phyloP scores from a whole-genome alignment of 2,888 invertebrate genomes.

The Nephrocerus scutellatus region DNA sequence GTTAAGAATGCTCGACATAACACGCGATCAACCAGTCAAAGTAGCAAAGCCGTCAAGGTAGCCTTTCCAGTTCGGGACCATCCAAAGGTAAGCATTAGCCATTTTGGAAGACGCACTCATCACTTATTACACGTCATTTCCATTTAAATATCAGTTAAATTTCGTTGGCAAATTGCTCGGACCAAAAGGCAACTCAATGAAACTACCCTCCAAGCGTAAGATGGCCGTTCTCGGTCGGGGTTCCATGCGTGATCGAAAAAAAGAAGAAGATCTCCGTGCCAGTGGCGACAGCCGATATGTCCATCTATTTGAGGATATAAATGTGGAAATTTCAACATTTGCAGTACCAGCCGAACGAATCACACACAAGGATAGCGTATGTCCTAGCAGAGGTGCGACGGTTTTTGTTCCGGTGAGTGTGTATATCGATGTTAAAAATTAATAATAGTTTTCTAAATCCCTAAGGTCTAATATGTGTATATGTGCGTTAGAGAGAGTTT shows the following conservation, averaged over 20 bases:
- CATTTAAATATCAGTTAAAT: conserved; percentile 70
- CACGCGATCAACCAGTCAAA: conserved; percentile 79
- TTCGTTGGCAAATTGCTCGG: conserved; percentile 92
- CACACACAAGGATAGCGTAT: conserved; percentile 78
- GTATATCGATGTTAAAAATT: no score
- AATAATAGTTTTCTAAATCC: neutral
- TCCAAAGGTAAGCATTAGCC: conserved; percentile 70
- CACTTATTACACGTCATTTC: no score
- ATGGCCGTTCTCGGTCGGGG: conserved; percentile 91
- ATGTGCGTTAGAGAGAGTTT: no score
- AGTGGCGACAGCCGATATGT: conserved; percentile 90
- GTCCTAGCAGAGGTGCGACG: conserved; percentile 73
- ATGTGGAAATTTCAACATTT: conserved; percentile 86
- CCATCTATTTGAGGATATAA: conserved; percentile 84
- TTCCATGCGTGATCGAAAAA: conserved; percentile 86
- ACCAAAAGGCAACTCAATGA: conserved; percentile 88
- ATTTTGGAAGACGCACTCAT: neutral
- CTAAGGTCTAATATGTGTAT: neutral
- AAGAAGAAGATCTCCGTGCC: conserved; percentile 88
- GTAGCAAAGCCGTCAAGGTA: conserved; percentile 79
- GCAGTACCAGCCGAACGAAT: conserved; percentile 88
- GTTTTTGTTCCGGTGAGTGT: conserved; percentile 67
- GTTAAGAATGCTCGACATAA: conserved; percentile 76
- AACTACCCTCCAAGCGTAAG: conserved; percentile 83
- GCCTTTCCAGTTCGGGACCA: conserved; percentile 81